Base-by-base conservation (phyloP, 1,140 invertebrate species). In the Conus betulinus region DNA sequence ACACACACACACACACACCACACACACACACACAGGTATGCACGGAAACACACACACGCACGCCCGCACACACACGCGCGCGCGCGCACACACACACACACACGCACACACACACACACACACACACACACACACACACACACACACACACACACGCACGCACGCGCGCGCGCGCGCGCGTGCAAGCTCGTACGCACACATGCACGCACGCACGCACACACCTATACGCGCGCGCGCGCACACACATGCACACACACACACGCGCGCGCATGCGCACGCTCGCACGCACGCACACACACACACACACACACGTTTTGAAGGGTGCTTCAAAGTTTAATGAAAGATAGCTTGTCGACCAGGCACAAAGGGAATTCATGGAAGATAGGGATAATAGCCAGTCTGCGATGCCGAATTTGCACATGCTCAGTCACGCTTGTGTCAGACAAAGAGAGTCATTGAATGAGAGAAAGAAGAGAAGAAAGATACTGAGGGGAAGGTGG, bases 161-260 rank as follows among this genome's bases (percentile, higher is more conserved):
- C 71, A 25, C 6, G n/a, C 71, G n/a, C 6, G n/a, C 71, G n/a
- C 6, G 23, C 71, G 71, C 71, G 23, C 71, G 71, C n/a, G 23
- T 6, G n/a, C 71, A n/a, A 13, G 1, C 71, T 8, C 3, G n/a
- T 6, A n/a, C 71, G 4, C 71, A 74, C 71, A 23, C 71, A 74
- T 23, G 71, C 71, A 74, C 71, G 71, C 71, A 74, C 71, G n/a
- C 71, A 74, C 71, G 71, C 71, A 74, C 71, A 74, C 71, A n/a
- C 71, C 13, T 23, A n/a, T 23, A 74, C 71, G n/a, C 71, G 6
- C 71, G 6, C 71, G 6, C 71, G 6, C 71, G 6, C 71, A 74
- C 71, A 74, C 71, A 74, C 71, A 74, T 23, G 23, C 71, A 74
- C 71, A 74, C 71, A 74, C 71, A 74, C 71, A 74, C 71, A 74